Evolutionary conservation across 2,888 invertebrate species (phyloP), one percentile per base, ranked within the genome.

Genomic region (Fragum sueziense): DNA sequence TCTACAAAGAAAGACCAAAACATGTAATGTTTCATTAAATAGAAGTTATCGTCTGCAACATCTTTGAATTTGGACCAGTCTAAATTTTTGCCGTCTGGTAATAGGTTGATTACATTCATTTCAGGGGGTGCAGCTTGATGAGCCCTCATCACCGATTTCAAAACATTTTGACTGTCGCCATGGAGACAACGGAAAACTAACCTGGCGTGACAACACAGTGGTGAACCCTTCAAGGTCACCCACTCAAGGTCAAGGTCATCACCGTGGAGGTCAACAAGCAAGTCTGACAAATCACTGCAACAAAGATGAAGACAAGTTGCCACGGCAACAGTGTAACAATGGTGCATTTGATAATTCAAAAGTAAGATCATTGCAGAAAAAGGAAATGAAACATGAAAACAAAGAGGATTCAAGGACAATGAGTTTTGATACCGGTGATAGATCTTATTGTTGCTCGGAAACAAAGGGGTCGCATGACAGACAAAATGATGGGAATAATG

Each of bases 121-220:
- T 17, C 80, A 83, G 83, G 83, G 83, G 20, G 74, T 83, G 4
- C 83, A 83, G 31, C 22, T 83, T 17, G 80, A 83, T 61, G 83
- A 83, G 11, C 78, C 80, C 0, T 72, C 72, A 6, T 80, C 80
- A 22, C 77, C 78, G 1, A 34, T 67, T n/a, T 74, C 81, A 27
- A 67, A 68, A 47, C 68, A 72, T 34, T 51, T 31, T 29, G 73
- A 67, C 1, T 25, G 25, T n/a, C 22, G 41, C 25, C 22, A 34
- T 34, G 70, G 70, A n/a, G 31, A 54, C 29, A 70, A 27, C 22
- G 54, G 31, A 3, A 52, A 34, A 22, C 33, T 20, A 11, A n/a
- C 9, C 17, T 65, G 41, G 20, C 33, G 22, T 9, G 41, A 41
- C 20, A 22, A n/a, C 11, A 27, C 65, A 22, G 41, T 14, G 11